These are phyloP conservation scores for Akabosia matsudoensis DNA, from an alignment of 1,140 invertebrate genomes.

Conservation along the genomic window DNA sequence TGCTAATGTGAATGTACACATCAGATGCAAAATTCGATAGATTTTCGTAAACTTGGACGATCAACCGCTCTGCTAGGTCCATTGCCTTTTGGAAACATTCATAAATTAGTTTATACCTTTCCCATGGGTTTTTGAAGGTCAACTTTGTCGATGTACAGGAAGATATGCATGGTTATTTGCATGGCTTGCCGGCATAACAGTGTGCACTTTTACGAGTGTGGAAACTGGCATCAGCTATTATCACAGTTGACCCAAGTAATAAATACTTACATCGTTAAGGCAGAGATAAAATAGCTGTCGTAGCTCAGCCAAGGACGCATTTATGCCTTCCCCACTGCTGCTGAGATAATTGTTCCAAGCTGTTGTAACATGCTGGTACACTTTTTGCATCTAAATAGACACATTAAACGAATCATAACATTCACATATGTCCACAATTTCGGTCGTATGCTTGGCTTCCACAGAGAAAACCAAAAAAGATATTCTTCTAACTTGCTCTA, in stretches of 20 bases:
- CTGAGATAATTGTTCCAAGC: constrained; percentile 1
- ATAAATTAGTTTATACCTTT: no score
- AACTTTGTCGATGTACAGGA: no score
- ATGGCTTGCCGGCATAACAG: no score
- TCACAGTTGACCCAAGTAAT: no score
- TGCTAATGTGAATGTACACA: constrained; percentile 17
- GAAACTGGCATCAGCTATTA: no score
- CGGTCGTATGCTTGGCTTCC: no score
- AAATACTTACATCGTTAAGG: constrained; percentile 9
- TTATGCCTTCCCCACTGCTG: background rate
- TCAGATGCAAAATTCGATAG: background rate
- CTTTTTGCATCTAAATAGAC: background rate
- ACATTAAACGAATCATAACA: background rate
- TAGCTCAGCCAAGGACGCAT: background rate
- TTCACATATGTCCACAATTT: no score
- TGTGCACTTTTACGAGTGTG: no score
- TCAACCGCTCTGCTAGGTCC: constrained; percentile 23
- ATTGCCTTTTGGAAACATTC: background rate
- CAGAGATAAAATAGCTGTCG: background rate
- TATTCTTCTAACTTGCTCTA: background rate
- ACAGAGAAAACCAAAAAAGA: no score
- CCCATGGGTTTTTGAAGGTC: no score
- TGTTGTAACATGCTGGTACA: background rate
- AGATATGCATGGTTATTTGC: no score
- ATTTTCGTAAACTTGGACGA: constrained; percentile 13